phyloP scores from a whole-genome alignment of 2,113 vertebrate genomes.

The Vulpes ferrilata region DNA sequence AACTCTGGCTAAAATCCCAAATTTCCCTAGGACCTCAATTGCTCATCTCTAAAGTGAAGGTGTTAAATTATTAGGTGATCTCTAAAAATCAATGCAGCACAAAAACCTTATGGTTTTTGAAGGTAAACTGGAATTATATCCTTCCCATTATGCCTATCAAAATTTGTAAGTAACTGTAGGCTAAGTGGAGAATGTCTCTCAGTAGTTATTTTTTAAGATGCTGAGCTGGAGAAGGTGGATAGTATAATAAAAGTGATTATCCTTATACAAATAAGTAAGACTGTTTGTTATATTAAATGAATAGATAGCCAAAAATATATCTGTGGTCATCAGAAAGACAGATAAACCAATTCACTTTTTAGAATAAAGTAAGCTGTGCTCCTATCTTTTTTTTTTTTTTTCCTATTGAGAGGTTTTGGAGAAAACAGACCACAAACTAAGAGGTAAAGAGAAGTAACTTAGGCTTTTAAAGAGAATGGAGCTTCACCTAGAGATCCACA shows the following conservation, averaged over 20 bases:
- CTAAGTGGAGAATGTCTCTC: neutral
- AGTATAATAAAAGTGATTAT: neutral
- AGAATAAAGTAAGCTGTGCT: neutral
- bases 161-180: neutral
- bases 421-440: conserved; percentile 12
- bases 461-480: neutral
- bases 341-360: neutral
- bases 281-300: neutral
- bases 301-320: neutral
- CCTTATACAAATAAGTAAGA: neutral
- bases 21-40: neutral
- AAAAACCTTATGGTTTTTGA: neutral
- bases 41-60: conserved; percentile 47
- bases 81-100: neutral
- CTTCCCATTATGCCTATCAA: conserved; percentile 6
- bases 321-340: neutral
- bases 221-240: neutral
- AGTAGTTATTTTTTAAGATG: neutral
- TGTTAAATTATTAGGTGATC: conserved; percentile 18
- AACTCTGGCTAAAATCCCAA: conserved; percentile 40
- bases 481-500: neutral
- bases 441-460: neutral
- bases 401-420: neutral
- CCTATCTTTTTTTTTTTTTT: neutral
- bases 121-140: neutral